Conservation (phyloP, 2,797 vertebrate species). For the Gastrophryne carolinensis region DNA sequence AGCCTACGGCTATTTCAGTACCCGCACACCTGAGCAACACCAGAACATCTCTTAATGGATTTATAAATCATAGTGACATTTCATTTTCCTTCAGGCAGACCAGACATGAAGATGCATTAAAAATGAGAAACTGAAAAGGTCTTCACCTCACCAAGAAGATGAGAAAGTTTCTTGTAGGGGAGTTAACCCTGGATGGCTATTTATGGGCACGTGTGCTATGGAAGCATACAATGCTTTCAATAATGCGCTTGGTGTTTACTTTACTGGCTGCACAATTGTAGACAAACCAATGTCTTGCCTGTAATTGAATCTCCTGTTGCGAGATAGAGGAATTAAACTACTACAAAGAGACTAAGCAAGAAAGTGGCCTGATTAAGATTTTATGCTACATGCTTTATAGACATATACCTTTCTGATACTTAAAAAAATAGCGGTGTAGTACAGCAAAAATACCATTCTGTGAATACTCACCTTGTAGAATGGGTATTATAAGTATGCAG, state of each 20-base stretch:
- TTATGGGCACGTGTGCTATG: not conserved
- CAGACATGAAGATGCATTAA: not conserved
- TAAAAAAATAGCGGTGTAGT: too few species aligned
- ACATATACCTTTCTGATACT: too few species aligned
- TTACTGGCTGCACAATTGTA: not conserved
- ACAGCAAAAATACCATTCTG: too few species aligned
- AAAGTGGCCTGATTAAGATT: too few species aligned
- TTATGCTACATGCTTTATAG: too few species aligned
- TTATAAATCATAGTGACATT: conserved; percentile 50
- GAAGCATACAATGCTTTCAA: not conserved
- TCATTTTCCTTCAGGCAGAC: conserved; percentile 30
- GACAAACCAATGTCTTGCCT: too few species aligned
- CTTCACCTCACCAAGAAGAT: not conserved
- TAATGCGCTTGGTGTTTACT: not conserved
- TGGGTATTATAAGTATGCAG: too few species aligned
- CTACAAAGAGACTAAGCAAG: too few species aligned
- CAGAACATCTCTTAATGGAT: conserved; percentile 42
- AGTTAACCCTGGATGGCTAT: not conserved
- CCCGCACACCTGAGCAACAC: conserved; percentile 25
- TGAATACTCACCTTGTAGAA: too few species aligned
- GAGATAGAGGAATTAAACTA: too few species aligned
- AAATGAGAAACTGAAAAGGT: not conserved
- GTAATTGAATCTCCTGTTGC: too few species aligned
- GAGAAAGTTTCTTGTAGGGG: not conserved
- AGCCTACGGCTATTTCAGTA: conserved; percentile 25